A percentile compares a stretch with the other conserved stretches of the same genome.
Evolutionary conservation across 1,140 invertebrate species (phyloP).

Genomic region (Ceratina calcarata): DNA sequence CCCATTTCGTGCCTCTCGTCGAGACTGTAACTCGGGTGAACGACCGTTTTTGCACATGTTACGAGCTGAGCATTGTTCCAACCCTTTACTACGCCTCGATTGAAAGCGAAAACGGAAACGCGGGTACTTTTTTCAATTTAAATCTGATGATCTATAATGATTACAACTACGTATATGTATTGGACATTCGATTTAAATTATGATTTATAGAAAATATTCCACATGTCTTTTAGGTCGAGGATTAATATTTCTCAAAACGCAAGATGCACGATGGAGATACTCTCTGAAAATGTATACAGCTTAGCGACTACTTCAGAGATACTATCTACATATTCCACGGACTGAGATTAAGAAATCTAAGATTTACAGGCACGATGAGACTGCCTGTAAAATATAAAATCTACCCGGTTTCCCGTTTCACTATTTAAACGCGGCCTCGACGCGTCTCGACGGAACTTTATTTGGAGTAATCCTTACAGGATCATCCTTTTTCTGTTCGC

Average conservation of each 20-base stretch:
- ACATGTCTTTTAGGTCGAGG: too few relatives aligned
- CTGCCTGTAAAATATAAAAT: conserved; percentile 50
- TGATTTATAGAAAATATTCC: too few relatives aligned
- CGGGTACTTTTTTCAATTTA: not conserved
- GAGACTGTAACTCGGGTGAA: conserved; percentile 47
- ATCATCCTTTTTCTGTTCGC: conserved; percentile 48
- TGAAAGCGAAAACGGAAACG: not conserved
- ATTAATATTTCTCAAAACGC: too few relatives aligned
- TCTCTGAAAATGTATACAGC: not conserved
- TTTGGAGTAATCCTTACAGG: conserved; percentile 60
- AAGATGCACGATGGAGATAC: too few relatives aligned
- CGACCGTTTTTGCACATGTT: conserved; percentile 60
- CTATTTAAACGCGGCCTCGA: conserved; percentile 59
- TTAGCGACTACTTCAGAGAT: not conserved
- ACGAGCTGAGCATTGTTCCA: conserved; percentile 1
- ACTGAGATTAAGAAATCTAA: conserved; percentile 40
- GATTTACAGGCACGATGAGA: conserved; percentile 43
- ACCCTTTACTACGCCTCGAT: not conserved
- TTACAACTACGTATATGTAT: too few relatives aligned
- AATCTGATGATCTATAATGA: too few relatives aligned
- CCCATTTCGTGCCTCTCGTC: not conserved
- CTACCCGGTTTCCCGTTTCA: conserved; percentile 47
- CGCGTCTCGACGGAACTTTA: conserved; percentile 62
- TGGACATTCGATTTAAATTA: too few relatives aligned
- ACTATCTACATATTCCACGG: conserved; percentile 10